These are phyloP conservation scores for Eupithecia insigniata DNA, from an alignment of 2,888 invertebrate genomes.

Conservation along the genomic window DNA sequence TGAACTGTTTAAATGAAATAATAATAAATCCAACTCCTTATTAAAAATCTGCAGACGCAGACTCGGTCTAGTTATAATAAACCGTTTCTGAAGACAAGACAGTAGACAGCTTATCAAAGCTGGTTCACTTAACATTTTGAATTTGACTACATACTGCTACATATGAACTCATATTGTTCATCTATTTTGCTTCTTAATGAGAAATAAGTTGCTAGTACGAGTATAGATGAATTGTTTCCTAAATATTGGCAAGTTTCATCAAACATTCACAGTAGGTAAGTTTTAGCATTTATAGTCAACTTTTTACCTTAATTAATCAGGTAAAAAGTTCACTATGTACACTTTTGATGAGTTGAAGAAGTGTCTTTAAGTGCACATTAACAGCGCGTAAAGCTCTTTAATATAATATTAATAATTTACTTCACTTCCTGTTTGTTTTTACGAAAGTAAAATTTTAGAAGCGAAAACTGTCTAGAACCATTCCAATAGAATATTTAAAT, in stretches of 20 bases:
- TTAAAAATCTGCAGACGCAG: slow-evolving; percentile 58
- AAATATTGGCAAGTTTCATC: background rate
- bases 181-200: background rate
- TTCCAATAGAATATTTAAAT: too few relatives aligned
- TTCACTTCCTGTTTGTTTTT: too few relatives aligned
- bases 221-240: background rate
- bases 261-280: background rate
- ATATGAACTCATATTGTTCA: background rate
- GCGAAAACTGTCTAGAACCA: too few relatives aligned
- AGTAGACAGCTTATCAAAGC: slow-evolving; percentile 8
- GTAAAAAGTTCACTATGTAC: too few relatives aligned
- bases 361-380: background rate
- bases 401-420: too few relatives aligned
- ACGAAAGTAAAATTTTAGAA: too few relatives aligned
- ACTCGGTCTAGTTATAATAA: slow-evolving; percentile 56
- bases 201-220: background rate
- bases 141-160: too few relatives aligned
- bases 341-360: background rate
- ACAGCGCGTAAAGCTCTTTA: background rate
- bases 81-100: slow-evolving; percentile 46
- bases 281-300: background rate
- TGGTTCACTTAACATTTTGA: slow-evolving; percentile 4
- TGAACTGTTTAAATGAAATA: background rate
- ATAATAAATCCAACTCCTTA: slow-evolving; percentile 41
- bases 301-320: too few relatives aligned